These are phyloP conservation scores for Gryllus bimaculatus DNA, from an alignment of 1,140 invertebrate genomes.

Conservation along the genomic window DNA sequence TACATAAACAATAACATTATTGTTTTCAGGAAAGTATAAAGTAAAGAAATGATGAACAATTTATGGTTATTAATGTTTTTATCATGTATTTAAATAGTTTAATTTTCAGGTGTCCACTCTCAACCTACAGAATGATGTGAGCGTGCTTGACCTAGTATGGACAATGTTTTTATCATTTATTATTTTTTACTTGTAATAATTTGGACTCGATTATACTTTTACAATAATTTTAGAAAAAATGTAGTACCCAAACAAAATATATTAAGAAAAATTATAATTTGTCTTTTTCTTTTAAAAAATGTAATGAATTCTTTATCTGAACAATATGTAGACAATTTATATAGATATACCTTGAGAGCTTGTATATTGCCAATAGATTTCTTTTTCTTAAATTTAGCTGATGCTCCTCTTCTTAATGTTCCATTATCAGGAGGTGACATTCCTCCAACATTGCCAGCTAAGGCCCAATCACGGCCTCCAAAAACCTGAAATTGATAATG, in stretches of 20 bases:
- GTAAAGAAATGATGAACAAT: not conserved
- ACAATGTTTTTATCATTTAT: too few species aligned
- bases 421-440: slow-evolving; percentile 42
- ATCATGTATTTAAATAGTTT: too few species aligned
- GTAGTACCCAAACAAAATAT: too few species aligned
- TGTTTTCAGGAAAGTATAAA: not conserved
- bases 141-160: too few species aligned
- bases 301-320: not conserved
- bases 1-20: not conserved
- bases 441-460: slow-evolving; percentile 43
- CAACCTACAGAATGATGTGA: too few species aligned
- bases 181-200: too few species aligned
- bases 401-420: slow-evolving; percentile 39
- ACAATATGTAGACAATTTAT: not conserved
- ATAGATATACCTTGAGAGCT: slow-evolving; percentile 35
- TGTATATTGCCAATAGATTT: slow-evolving; percentile 50
- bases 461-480: slow-evolving; percentile 72
- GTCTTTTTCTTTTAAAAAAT: too few species aligned
- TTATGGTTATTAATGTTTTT: too few species aligned
- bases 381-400: slow-evolving; percentile 52
- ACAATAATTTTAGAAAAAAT: too few species aligned
- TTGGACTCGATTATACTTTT: too few species aligned
- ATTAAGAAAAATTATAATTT: too few species aligned
- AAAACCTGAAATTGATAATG: slow-evolving; percentile 51
- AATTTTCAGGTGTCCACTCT: too few species aligned